A percentile compares a stretch with the other conserved stretches of the same genome.
These are phyloP conservation scores for Tautogolabrus adspersus DNA, from an alignment of 2,113 vertebrate species.

Conservation along the genomic window DNA sequence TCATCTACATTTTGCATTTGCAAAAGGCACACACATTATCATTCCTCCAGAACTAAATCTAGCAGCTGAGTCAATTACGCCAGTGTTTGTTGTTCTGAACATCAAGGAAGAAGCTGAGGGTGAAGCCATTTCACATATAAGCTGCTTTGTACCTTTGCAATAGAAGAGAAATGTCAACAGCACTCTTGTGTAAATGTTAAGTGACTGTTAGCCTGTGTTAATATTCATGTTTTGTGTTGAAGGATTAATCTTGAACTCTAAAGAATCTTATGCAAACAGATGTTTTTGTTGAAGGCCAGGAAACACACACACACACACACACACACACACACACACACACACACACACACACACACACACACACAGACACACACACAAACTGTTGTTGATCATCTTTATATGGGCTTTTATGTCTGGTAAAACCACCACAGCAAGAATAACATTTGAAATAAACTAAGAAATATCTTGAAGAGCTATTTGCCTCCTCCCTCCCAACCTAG, in stretches of 20 bases:
- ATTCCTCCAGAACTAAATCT: slow-evolving; percentile 32
- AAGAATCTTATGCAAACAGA: neutral
- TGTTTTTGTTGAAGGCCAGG: neutral
- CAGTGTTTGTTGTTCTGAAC: slow-evolving; percentile 11
- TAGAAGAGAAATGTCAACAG: slow-evolving; percentile 47
- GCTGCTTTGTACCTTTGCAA: slow-evolving; percentile 36
- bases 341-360: too few relatives aligned
- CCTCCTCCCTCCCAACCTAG: neutral
- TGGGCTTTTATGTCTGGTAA: slow-evolving; percentile 16
- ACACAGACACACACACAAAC: neutral
- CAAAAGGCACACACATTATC: slow-evolving; percentile 21
- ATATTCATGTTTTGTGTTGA: slow-evolving; percentile 17
- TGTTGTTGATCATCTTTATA: slow-evolving; percentile 21
- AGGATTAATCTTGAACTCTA: slow-evolving; percentile 7
- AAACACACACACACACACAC: too few relatives aligned
- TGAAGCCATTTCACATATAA: slow-evolving; percentile 41
- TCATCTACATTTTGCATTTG: slow-evolving; percentile 36
- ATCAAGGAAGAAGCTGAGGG: slow-evolving; percentile 17
- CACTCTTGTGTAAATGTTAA: slow-evolving; percentile 34
- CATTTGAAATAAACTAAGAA: slow-evolving; percentile 28
- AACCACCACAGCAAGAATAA: slow-evolving; percentile 33
- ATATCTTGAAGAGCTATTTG: slow-evolving; percentile 16
- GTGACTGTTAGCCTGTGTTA: slow-evolving; percentile 20
- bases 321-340: too few relatives aligned
- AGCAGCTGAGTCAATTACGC: slow-evolving; percentile 33